These are phyloP conservation scores for Ypsolopha scabrella DNA, from an alignment of 2,888 invertebrate genomes.

Conservation along the genomic window DNA sequence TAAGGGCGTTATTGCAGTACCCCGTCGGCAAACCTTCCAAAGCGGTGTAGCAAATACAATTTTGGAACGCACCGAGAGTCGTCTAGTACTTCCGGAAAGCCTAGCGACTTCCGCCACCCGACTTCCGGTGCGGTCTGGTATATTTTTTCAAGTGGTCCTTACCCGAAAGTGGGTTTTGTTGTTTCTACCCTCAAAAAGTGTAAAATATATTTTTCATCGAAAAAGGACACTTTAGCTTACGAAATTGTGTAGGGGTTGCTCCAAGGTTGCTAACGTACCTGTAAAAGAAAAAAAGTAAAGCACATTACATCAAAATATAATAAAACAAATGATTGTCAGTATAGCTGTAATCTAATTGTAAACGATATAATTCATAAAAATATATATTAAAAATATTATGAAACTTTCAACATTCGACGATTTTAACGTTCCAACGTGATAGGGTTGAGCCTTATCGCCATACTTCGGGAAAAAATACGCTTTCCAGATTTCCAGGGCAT, in stretches of 20 bases:
- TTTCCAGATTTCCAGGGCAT: no score
- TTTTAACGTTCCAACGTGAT: no score
- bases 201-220: not conserved
- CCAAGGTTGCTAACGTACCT: not conserved
- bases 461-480: no score
- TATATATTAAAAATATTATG: no score
- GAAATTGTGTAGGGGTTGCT: not conserved
- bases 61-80: slow-evolving; percentile 46
- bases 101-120: slow-evolving; percentile 55
- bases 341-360: no score
- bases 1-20: no score
- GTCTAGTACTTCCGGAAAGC: slow-evolving; percentile 62
- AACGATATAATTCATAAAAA: no score
- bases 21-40: no score
- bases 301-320: no score
- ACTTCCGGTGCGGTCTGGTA: slow-evolving; percentile 57
- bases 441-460: no score
- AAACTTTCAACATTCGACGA: no score
- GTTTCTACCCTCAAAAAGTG: not conserved
- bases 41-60: slow-evolving; percentile 53
- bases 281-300: not conserved
- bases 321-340: no score
- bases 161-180: slow-evolving; percentile 33
- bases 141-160: slow-evolving; percentile 46
- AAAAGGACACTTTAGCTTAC: not conserved